A percentile compares a stretch with the other conserved stretches of the same genome.
phyloP scores from a whole-genome alignment of 2,113 vertebrate genomes.

The Daubentonia madagascariensis region DNA sequence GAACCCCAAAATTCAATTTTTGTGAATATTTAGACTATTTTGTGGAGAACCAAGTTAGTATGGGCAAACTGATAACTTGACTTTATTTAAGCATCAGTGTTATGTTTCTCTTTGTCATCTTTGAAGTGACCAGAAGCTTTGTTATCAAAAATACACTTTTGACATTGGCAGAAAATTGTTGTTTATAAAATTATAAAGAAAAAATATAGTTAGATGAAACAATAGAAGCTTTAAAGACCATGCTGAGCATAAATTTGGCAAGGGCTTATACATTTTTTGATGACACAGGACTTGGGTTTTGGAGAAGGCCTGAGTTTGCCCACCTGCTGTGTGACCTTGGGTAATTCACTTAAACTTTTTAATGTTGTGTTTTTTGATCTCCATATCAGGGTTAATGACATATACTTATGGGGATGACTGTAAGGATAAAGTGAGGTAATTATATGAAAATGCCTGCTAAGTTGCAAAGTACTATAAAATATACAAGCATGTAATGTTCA shows the following conservation, averaged over 20 bases:
- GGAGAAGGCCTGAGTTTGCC: background rate
- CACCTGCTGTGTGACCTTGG: background rate
- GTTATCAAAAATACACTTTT: background rate
- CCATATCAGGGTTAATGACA: background rate
- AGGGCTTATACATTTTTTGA: background rate
- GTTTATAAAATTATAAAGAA: constrained; percentile 22
- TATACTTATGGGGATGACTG: background rate
- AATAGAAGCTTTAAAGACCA: background rate
- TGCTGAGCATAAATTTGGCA: background rate
- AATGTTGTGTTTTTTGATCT: background rate
- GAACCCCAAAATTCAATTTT: background rate
- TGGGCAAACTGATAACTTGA: background rate
- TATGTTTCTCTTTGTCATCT: background rate
- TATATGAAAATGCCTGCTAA: background rate
- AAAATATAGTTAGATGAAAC: background rate
- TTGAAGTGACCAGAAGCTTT: background rate
- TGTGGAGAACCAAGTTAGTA: background rate
- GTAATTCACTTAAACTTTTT: constrained; percentile 8
- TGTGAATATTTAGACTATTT: constrained; percentile 20
- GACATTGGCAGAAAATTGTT: background rate
- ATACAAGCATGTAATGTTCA: background rate
- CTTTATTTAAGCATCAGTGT: background rate
- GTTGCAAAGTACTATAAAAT: background rate
- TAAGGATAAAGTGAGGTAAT: background rate
- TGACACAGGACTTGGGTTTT: background rate